Evolutionary conservation across 2,113 vertebrate species (phyloP).

Genomic region (Eptesicus fuscus): DNA sequence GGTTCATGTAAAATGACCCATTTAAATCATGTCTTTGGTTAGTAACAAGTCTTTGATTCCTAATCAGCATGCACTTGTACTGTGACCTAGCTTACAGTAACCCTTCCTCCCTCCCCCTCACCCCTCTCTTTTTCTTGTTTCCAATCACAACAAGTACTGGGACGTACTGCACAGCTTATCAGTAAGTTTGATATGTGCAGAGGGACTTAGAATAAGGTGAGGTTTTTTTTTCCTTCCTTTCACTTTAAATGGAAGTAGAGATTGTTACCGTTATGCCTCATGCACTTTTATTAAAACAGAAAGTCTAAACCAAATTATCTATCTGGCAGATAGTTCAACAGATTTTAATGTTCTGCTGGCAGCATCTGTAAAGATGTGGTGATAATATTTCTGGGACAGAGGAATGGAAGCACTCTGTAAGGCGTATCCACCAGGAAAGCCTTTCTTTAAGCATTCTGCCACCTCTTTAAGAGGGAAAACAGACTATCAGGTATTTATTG

Average conservation of each 20-base stretch:
- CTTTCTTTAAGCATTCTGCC: neutral
- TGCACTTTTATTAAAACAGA: constrained; percentile 40
- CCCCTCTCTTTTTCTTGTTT: neutral
- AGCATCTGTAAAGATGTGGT: neutral
- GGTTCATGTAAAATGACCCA: neutral
- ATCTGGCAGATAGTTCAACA: neutral
- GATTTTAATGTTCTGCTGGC: neutral
- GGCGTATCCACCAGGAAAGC: neutral
- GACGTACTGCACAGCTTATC: neutral
- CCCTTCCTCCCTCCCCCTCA: neutral
- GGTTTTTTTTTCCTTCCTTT: neutral
- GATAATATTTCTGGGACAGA: neutral
- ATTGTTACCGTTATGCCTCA: neutral
- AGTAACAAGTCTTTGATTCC: neutral
- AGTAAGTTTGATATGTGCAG: constrained; percentile 21
- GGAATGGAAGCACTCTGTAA: neutral
- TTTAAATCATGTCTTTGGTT: neutral
- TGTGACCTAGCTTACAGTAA: neutral
- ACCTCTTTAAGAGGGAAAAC: constrained; percentile 32
- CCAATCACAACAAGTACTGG: neutral
- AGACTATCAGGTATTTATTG: constrained; percentile 24
- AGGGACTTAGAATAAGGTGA: neutral
- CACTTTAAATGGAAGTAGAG: neutral
- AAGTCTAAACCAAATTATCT: constrained; percentile 15
- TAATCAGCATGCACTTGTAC: neutral